Evolutionary conservation across 2,888 invertebrate species (phyloP).

Genomic region (Deroplatys truncata): DNA sequence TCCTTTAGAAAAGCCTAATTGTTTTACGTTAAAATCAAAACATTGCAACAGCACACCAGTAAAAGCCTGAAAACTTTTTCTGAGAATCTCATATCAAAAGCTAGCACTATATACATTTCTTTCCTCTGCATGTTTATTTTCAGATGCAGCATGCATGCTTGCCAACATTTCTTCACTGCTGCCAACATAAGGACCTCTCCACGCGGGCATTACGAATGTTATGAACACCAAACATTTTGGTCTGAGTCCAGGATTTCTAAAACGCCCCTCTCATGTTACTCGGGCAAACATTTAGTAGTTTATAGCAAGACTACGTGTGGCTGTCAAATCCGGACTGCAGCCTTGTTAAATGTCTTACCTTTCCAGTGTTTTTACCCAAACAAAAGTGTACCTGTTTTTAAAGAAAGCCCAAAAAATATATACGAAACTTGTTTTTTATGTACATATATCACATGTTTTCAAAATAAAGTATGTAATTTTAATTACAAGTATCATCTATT

Average conservation of each 20-base stretch:
- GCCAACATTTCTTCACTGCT: neutral
- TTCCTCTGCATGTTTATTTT: neutral
- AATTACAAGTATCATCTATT: neutral
- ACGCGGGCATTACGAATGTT: neutral
- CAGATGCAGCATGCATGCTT: neutral
- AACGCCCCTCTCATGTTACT: neutral
- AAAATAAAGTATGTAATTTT: conserved; percentile 26
- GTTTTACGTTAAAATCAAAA: too few relatives aligned
- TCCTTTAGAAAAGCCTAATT: too few relatives aligned
- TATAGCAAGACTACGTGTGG: neutral
- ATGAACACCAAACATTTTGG: neutral
- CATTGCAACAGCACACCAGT: neutral
- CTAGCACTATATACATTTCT: neutral
- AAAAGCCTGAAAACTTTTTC: neutral
- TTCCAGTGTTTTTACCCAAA: conserved; percentile 4
- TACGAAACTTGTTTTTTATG: conserved; percentile 18
- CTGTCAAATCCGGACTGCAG: neutral
- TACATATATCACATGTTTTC: conserved; percentile 25
- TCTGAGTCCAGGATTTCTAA: neutral
- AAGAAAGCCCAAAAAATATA: neutral
- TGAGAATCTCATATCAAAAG: neutral
- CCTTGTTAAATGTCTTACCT: neutral
- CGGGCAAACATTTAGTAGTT: too few relatives aligned
- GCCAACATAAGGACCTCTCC: neutral
- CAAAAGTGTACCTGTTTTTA: conserved; percentile 14